These are phyloP conservation scores for Homalodisca vitripennis DNA, from an alignment of 1,140 invertebrate species.

Conservation along the genomic window DNA sequence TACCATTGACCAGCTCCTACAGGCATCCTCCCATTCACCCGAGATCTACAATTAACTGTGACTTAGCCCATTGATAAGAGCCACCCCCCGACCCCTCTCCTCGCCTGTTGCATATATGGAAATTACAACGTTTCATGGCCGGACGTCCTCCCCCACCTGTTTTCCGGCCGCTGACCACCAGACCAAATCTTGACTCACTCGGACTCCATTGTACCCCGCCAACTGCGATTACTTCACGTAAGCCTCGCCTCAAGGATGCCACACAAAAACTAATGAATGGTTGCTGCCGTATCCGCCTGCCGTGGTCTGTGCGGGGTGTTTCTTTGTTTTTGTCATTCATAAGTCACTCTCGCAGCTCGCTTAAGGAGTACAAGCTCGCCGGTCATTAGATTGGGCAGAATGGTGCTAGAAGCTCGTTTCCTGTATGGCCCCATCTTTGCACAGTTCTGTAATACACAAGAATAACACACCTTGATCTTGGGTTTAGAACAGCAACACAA, in stretches of 20 bases:
- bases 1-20: too few relatives aligned
- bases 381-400: too few relatives aligned
- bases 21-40: too few relatives aligned
- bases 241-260: neutral
- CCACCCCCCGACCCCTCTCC: neutral
- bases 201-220: constrained; percentile 4
- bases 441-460: too few relatives aligned
- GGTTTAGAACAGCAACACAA: too few relatives aligned
- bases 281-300: neutral
- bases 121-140: constrained; percentile 12
- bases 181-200: constrained; percentile 1
- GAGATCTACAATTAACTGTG: too few relatives aligned
- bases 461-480: too few relatives aligned
- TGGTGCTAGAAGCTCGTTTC: too few relatives aligned
- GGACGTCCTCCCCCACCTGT: constrained; percentile 13
- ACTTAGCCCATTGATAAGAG: neutral
- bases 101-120: constrained; percentile 6
- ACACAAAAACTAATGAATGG: constrained; percentile 16
- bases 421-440: too few relatives aligned
- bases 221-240: neutral
- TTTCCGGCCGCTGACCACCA: constrained; percentile 13
- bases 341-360: constrained; percentile 6
- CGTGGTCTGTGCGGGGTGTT: neutral
- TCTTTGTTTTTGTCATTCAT: neutral
- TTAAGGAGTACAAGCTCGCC: too few relatives aligned